Evolutionary conservation across 2,113 vertebrate species (phyloP).

Genomic region (Crocuta crocuta): DNA sequence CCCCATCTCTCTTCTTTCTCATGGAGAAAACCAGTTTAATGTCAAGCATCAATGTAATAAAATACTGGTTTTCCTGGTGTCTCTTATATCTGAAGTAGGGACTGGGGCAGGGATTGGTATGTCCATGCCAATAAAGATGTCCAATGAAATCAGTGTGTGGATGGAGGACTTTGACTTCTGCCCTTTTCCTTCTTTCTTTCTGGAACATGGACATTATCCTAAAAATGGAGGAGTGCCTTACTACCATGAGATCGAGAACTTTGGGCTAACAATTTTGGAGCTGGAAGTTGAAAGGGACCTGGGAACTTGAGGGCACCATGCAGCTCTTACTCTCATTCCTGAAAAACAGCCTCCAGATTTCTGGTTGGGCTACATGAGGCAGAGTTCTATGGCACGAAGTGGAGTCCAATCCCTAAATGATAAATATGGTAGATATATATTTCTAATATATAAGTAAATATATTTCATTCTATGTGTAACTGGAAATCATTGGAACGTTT

Average conservation of each 20-base stretch:
- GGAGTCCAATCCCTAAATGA: not conserved
- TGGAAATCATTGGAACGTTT: not conserved
- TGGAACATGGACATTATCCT: not conserved
- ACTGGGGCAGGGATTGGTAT: too few relatives aligned
- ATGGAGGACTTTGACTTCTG: not conserved
- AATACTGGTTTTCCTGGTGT: not conserved
- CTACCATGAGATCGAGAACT: not conserved
- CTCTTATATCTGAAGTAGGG: not conserved
- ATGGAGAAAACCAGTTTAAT: not conserved
- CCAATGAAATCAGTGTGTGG: not conserved
- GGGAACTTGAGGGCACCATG: not conserved
- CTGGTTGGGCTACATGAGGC: not conserved
- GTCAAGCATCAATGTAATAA: not conserved
- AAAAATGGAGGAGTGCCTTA: not conserved
- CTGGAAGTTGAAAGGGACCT: not conserved
- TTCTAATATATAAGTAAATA: not conserved
- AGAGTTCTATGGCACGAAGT: not conserved
- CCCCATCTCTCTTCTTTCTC: not conserved
- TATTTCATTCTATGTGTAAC: not conserved
- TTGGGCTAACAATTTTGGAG: not conserved
- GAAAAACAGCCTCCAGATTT: not conserved
- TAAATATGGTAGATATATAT: not conserved
- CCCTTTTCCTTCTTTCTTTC: not conserved
- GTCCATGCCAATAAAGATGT: not conserved
- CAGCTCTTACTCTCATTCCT: not conserved